Evolutionary conservation across 2,797 vertebrate species (phyloP), one percentile per base, ranked within the genome.

Genomic region (Pristis pectinata): DNA sequence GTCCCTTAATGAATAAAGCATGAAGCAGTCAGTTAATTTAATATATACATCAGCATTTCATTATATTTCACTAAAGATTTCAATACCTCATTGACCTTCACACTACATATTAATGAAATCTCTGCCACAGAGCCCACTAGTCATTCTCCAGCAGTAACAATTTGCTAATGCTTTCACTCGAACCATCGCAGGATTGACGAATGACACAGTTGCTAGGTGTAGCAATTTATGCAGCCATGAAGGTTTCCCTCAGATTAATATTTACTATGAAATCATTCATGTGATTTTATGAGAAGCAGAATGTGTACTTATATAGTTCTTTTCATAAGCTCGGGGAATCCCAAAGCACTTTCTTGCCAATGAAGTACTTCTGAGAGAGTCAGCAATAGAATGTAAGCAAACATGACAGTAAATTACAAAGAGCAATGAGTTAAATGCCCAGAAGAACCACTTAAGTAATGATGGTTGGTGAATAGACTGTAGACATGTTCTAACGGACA

Each of bases 81-180:
- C 27, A 85, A 53, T 85, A 82, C 82, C 30, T 56, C 82, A 34
- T 30, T 85, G 82, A 85, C 82, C 82, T 85, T 85, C 82, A 85
- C 49, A 85, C 49, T 53, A 85, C 27, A 34, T 53, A 56, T 85
- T 56, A 85, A 85, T 85, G 11, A 85, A 85, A 83, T n/a, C 4
- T 22, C 24, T 9, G 44, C 24, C 83, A 83, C 27, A 24, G 7
- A 83, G 44, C 44, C 22, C 3, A 83, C 80, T 49, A 49, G 41
- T 83, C 80, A 83, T 83, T 83, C 17, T 83, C 19, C 41, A 44
- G 44, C 80, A 83, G 44, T 83, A 70, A 70, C 80, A 44, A 83
- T 41, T 83, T 83, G n/a, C 41, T 49, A 44, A 83, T 83, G 44
- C 22, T 83, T 83, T 15, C 24, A 83, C 44, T 3, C 49, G 2